A percentile compares a stretch with the other conserved stretches of the same genome.
These are phyloP conservation scores for Campoplex nolae DNA, from an alignment of 2,888 invertebrate species.

Conservation along the genomic window DNA sequence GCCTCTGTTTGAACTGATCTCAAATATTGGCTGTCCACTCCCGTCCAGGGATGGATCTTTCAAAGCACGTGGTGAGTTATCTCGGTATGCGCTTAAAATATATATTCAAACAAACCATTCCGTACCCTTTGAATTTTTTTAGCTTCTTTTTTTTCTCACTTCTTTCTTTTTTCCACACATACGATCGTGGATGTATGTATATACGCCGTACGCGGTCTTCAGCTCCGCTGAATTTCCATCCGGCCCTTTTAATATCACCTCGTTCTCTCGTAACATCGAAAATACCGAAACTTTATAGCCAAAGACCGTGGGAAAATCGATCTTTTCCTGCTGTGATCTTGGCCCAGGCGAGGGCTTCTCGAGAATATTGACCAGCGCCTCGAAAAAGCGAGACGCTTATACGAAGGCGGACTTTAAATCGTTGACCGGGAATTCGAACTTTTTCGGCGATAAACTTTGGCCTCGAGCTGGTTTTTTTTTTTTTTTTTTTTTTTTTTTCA, in stretches of 20 bases:
- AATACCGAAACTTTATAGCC: conserved; percentile 48
- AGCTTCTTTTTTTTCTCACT: conserved; percentile 21
- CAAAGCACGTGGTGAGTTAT: conserved; percentile 60
- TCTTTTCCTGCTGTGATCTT: not conserved
- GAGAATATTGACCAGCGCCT: not conserved
- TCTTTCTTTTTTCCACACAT: conserved; percentile 8
- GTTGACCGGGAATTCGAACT: too few relatives aligned
- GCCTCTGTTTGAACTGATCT: conserved; percentile 66
- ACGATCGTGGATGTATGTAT: conserved; percentile 13
- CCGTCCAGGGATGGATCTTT: conserved; percentile 71
- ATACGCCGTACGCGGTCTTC: conserved; percentile 54
- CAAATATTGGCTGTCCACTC: conserved; percentile 80
- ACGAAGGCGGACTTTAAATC: too few relatives aligned
- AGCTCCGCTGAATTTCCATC: conserved; percentile 62
- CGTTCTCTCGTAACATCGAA: not conserved
- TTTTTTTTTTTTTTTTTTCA: not conserved
- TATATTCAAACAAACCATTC: conserved; percentile 78
- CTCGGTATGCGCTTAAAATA: conserved; percentile 79
- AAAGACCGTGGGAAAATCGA: conserved; percentile 49
- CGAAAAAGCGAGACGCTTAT: too few relatives aligned
- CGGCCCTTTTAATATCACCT: conserved; percentile 5
- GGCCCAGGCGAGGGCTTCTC: not conserved
- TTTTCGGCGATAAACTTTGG: too few relatives aligned
- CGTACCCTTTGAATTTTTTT: conserved; percentile 64
- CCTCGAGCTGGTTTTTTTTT: too few relatives aligned